Evolutionary conservation across 2,113 vertebrate species (phyloP).

Genomic region (Myotis brandtii): DNA sequence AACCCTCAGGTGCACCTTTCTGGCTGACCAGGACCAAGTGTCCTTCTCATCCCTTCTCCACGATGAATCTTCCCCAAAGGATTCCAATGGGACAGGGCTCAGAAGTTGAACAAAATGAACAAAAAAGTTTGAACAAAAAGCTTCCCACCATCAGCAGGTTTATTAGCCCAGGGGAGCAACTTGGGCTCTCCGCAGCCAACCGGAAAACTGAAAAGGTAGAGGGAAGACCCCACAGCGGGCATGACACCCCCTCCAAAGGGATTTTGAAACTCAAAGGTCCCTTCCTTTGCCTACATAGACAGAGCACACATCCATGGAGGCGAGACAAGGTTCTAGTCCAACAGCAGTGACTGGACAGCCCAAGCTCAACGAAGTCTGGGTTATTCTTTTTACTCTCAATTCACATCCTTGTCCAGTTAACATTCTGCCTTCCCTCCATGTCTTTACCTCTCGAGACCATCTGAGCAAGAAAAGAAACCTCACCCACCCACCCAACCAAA

Average conservation of each 20-base stretch:
- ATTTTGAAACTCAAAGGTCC: not conserved
- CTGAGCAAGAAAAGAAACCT: not conserved
- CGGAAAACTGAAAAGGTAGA: not conserved
- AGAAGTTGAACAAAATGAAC: not conserved
- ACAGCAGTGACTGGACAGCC: not conserved
- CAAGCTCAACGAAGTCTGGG: not conserved
- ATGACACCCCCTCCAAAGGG: not conserved
- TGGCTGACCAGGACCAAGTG: not conserved
- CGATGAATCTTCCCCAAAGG: not conserved
- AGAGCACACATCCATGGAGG: rapidly evolving
- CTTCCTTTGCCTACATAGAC: not conserved
- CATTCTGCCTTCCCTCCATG: not conserved
- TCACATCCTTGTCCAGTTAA: not conserved
- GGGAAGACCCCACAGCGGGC: not conserved
- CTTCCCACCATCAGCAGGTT: not conserved
- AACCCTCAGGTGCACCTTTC: not conserved
- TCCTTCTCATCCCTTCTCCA: not conserved
- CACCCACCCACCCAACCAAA: not conserved
- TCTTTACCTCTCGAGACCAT: not conserved
- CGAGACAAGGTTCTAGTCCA: not conserved
- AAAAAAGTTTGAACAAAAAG: not conserved
- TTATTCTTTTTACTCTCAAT: not conserved
- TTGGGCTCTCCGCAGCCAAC: not conserved
- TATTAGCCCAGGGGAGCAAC: not conserved
- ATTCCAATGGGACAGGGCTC: not conserved